phyloP scores from a whole-genome alignment of 1,140 invertebrate species.

The Rhagoletis zephyria region DNA sequence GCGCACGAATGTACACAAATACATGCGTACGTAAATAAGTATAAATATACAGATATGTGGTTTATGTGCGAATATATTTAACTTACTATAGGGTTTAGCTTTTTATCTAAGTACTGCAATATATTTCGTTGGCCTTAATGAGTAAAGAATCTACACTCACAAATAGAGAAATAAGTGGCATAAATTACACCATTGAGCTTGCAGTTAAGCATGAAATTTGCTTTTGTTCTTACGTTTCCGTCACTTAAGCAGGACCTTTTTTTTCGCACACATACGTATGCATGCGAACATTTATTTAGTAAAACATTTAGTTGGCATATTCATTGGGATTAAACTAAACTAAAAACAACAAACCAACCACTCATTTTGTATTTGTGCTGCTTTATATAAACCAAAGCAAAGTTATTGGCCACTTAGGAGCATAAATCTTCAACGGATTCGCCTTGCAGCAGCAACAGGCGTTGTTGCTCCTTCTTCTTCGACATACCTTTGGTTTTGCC shows the following conservation, averaged over 20 bases:
- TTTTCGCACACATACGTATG: not conserved
- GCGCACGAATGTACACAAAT: not conserved
- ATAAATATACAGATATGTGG: not conserved
- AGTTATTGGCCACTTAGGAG: conserved; percentile 44
- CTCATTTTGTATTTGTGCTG: not conserved
- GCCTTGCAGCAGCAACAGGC: conserved; percentile 66
- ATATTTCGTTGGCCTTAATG: too few relatives aligned
- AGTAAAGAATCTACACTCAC: not conserved
- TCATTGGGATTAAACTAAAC: too few relatives aligned
- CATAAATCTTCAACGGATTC: conserved; percentile 71
- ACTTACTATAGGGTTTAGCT: not conserved
- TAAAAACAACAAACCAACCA: too few relatives aligned
- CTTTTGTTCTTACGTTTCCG: not conserved
- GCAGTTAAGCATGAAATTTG: not conserved
- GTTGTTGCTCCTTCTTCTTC: conserved; percentile 66
- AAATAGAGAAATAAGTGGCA: not conserved
- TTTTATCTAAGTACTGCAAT: too few relatives aligned
- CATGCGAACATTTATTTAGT: not conserved
- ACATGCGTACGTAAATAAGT: not conserved
- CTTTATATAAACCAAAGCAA: not conserved
- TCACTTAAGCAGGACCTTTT: not conserved
- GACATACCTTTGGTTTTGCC: conserved; percentile 64
- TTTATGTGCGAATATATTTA: not conserved
- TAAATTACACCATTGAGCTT: not conserved
- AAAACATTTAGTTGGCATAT: not conserved